Conservation (phyloP, 30 jellyfish, hydroid and myxozoan species). For the Aurelia aurita region DNA sequence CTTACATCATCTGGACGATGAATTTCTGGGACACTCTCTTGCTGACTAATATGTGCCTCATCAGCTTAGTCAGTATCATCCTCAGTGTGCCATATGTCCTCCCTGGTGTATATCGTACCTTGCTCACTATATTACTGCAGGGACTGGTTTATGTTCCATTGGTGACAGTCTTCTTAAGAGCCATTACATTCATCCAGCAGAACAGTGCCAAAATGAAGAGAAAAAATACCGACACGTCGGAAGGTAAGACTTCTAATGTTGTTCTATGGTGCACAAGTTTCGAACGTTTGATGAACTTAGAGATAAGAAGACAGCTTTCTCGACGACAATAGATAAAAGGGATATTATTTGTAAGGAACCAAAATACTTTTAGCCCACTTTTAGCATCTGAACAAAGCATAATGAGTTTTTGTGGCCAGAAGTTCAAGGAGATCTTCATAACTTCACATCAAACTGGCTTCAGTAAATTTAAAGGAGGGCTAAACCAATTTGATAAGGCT, state of each 20-base stretch:
- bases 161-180: conserved; percentile 41
- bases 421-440: no score
- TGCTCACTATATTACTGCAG: conserved; percentile 10
- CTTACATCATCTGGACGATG: conserved; percentile 82
- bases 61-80: conserved; percentile 75
- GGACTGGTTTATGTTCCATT: conserved; percentile 78
- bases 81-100: conserved; percentile 83
- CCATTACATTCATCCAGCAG: conserved; percentile 20
- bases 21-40: conserved; percentile 88
- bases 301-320: no score
- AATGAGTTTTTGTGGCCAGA: no score
- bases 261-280: no score
- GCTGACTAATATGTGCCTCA: conserved; percentile 75
- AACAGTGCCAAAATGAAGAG: conserved; percentile 9
- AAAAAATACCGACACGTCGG: not conserved
- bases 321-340: no score
- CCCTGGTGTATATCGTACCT: conserved; percentile 1
- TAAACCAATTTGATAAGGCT: no score
- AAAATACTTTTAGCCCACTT: no score
- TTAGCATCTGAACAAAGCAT: no score
- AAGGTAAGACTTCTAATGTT: conserved; percentile 24
- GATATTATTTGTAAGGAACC: no score
- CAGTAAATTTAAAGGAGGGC: no score
- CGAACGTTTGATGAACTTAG: no score
- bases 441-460: no score